Percentiles rank a stretch among this genome's conserved stretches.
Conservation (phyloP, 2,113 vertebrate species). For the Alethe castanea region DNA sequence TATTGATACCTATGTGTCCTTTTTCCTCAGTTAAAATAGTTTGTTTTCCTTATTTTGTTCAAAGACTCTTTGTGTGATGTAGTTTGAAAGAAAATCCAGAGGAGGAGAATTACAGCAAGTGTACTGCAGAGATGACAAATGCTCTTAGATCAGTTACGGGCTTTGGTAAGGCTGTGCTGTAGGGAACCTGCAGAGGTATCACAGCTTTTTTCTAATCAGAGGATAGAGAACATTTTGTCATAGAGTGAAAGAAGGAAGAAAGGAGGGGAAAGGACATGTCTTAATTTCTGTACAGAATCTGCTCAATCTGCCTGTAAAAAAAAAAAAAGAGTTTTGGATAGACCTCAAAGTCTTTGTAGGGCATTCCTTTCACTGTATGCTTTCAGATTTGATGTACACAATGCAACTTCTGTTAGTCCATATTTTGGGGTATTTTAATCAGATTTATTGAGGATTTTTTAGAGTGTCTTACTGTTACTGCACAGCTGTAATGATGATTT, state of each 20-base stretch:
- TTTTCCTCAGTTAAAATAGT: not conserved
- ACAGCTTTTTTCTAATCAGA: not conserved
- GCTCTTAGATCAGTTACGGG: not conserved
- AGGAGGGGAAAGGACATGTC: not conserved
- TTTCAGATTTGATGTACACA: not conserved
- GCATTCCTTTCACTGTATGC: not conserved
- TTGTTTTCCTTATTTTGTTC: not conserved
- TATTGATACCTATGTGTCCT: not conserved
- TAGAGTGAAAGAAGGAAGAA: not conserved
- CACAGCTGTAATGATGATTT: not conserved
- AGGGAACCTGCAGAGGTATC: not conserved
- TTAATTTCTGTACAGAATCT: not conserved
- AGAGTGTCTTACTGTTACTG: not conserved
- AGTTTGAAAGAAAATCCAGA: not conserved
- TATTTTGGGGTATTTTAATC: not conserved
- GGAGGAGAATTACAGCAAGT: constrained; percentile 16
- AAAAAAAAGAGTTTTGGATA: not conserved
- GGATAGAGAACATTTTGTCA: not conserved
- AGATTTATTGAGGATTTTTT: not conserved
- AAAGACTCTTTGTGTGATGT: not conserved
- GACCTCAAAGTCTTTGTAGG: not conserved
- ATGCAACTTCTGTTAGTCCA: not conserved
- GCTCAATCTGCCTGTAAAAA: not conserved
- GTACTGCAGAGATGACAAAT: constrained; percentile 22
- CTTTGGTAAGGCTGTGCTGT: not conserved